Conservation (phyloP, 2,113 vertebrate species). For the Laterallus jamaicensis region DNA sequence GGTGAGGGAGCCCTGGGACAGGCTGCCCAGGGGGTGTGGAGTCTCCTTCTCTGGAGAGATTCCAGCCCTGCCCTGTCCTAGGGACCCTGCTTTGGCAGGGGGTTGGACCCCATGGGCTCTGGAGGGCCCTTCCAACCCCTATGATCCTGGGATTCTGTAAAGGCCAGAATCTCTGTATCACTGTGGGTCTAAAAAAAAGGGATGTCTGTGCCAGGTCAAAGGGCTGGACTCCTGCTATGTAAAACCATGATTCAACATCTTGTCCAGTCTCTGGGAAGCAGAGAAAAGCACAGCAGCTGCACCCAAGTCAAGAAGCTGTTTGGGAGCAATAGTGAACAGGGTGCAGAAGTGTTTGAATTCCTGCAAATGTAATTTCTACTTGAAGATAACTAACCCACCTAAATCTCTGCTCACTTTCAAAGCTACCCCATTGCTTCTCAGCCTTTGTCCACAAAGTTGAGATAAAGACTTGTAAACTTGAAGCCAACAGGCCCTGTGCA, state of each 20-base stretch:
- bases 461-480: background rate
- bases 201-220: background rate
- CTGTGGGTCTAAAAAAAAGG: background rate
- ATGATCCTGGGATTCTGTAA: too few species aligned
- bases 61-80: too few species aligned
- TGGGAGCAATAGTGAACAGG: background rate
- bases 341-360: background rate
- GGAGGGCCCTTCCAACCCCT: too few species aligned
- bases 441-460: background rate
- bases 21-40: too few species aligned
- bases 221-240: background rate
- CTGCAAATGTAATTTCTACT: background rate
- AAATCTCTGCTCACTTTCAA: background rate
- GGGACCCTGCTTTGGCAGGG: too few species aligned
- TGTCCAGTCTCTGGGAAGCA: background rate
- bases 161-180: background rate
- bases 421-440: background rate
- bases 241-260: background rate
- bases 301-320: background rate
- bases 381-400: background rate
- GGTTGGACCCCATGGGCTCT: too few species aligned
- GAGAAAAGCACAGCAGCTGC: background rate
- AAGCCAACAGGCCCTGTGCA: rapidly evolving
- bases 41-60: too few species aligned
- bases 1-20: too few species aligned